These are phyloP conservation scores for Epinephelus cyanopodus DNA, from an alignment of 2,113 vertebrate species.

Conservation along the genomic window DNA sequence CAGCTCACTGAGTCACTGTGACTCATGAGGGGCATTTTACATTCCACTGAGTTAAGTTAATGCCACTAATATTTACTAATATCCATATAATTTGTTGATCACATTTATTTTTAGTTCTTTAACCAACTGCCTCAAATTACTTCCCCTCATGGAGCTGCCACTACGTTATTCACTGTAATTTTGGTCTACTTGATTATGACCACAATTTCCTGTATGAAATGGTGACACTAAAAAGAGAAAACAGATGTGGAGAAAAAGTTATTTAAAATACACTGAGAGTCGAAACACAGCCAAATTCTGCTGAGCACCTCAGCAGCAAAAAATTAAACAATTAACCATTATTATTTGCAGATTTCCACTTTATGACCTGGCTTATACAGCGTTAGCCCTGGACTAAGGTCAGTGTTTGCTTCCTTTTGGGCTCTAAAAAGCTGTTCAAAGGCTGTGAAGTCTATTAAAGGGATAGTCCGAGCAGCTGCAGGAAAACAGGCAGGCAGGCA, in stretches of 20 bases:
- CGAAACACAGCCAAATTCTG: not conserved
- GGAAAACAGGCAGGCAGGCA: not conserved
- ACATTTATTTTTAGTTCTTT: constrained; percentile 1
- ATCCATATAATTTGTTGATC: not conserved
- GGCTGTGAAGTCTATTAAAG: constrained; percentile 13
- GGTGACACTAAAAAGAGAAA: constrained; percentile 21
- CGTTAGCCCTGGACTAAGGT: constrained; percentile 2
- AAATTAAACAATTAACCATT: not conserved
- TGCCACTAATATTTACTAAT: not conserved
- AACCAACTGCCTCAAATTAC: constrained; percentile 16
- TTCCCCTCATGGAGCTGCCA: constrained; percentile 4
- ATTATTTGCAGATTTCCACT: constrained; percentile 32
- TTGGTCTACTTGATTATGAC: constrained; percentile 26
- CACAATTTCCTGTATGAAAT: constrained; percentile 36
- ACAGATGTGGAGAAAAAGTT: constrained; percentile 5
- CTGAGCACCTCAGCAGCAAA: not conserved
- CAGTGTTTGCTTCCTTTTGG: constrained; percentile 22
- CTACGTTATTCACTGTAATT: constrained; percentile 18
- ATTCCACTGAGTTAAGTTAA: not conserved
- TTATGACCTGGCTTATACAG: constrained; percentile 10
- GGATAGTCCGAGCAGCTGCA: constrained; percentile 46
- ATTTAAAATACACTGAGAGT: constrained; percentile 1
- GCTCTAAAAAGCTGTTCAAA: constrained; percentile 22
- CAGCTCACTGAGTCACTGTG: not conserved
- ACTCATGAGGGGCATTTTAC: not conserved